phyloP scores from a whole-genome alignment of 2,888 invertebrate genomes.

The Pinctada fucata region DNA sequence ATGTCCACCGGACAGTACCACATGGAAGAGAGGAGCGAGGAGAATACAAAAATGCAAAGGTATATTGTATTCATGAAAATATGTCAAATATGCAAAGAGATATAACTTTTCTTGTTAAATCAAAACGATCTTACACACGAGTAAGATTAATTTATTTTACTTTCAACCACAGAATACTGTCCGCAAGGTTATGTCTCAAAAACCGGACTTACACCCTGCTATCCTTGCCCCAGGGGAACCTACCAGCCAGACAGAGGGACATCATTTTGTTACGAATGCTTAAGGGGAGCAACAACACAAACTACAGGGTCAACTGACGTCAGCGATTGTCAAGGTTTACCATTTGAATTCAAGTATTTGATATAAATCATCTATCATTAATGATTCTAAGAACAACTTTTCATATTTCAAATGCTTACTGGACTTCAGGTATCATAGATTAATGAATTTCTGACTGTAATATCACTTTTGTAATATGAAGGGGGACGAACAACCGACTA shows the following conservation, averaged over 20 bases:
- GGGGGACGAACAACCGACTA: background rate
- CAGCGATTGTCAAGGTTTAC: conserved; percentile 67
- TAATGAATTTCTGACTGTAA: too few relatives aligned
- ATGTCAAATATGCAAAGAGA: too few relatives aligned
- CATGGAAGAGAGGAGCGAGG: conserved; percentile 75
- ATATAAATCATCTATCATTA: background rate
- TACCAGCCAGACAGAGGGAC: conserved; percentile 77
- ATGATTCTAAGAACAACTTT: background rate
- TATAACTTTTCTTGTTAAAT: too few relatives aligned
- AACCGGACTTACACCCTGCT: conserved; percentile 80
- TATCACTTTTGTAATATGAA: too few relatives aligned
- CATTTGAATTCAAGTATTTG: background rate
- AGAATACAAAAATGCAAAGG: conserved; percentile 80
- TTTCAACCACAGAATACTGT: conserved; percentile 78
- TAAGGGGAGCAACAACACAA: conserved; percentile 61
- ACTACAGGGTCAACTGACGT: conserved; percentile 60
- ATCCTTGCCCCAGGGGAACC: conserved; percentile 79
- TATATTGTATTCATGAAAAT: too few relatives aligned
- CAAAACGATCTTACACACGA: too few relatives aligned
- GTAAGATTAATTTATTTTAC: background rate
- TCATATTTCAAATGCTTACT: background rate
- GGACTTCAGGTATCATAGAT: background rate
- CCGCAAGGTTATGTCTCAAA: conserved; percentile 79
- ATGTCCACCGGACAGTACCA: conserved; percentile 75
- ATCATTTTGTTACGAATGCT: conserved; percentile 77